Evolutionary conservation across 2,113 vertebrate species (phyloP), one percentile per base, ranked within the genome.

Genomic region (Pao palembangensis): DNA sequence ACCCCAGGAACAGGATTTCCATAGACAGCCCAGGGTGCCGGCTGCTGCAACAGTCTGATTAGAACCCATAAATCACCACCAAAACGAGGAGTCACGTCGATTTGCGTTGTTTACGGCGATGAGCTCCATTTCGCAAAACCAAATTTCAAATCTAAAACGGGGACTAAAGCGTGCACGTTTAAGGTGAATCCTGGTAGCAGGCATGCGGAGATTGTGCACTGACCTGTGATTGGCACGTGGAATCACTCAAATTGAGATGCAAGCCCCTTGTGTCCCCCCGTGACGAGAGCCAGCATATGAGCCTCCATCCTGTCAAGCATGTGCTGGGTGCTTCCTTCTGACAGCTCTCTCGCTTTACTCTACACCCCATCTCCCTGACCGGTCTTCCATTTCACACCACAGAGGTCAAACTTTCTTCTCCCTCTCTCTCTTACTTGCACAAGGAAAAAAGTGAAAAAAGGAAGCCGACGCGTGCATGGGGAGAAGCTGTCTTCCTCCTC

Each of bases 1-100:
- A 76, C 8, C 11, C 77, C 81, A 83, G 84, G 74, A 78, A 86
- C 82, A 83, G 70, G 14, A 86, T 86, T 87, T 85, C 78, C 75
- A 73, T 69, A 79, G 67, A 84, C 67, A 76, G 67, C 82, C 64
- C 67, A 61, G 77, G 83, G 78, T 76, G 72, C 76, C 67, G 66
- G 57, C 47, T 71, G 25, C 71, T 2, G 8, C 75, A 60, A 48
- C 61, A 61, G 44, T 19, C 73, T 81, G 79, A 85, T 78, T 82
- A 67, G 74, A 64, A 38, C 10, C 55, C 82, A 88, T 88, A 73
- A 78, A 79, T 87, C 84, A 80, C 56, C 41, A 69, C 60, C 64
- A 62, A 83, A 75, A 69, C 43, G 6, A 17, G 16, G 43, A 6
- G 44, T 17, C 43, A 17, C 15, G 44, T 47, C 44, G 1, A 17